These are phyloP conservation scores for Helicoverpa zea DNA, from an alignment of 1,140 invertebrate species.

Conservation along the genomic window DNA sequence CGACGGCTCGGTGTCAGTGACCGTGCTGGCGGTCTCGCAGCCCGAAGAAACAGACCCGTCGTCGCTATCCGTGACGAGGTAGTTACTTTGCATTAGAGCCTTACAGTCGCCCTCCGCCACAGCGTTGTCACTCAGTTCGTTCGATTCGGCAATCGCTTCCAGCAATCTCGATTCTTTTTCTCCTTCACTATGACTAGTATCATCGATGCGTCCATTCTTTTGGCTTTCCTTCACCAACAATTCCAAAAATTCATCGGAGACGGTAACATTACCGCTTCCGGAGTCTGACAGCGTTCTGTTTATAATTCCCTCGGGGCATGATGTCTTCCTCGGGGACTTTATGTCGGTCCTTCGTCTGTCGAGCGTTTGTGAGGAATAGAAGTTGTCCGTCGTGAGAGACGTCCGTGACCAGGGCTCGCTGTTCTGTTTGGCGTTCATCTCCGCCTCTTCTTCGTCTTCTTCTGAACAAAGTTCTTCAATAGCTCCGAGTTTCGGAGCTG, in stretches of 20 bases:
- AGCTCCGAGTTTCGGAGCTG: slow-evolving; percentile 96
- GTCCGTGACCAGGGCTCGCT: slow-evolving; percentile 70
- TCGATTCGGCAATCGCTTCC: slow-evolving; percentile 78
- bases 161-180: slow-evolving; percentile 78
- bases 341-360: slow-evolving; percentile 78
- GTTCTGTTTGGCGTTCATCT: slow-evolving; percentile 74
- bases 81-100: slow-evolving; percentile 80
- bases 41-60: slow-evolving; percentile 92
- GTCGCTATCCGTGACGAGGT: slow-evolving; percentile 88
- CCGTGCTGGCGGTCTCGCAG: slow-evolving; percentile 93
- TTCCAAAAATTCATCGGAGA: slow-evolving; percentile 70
- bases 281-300: slow-evolving; percentile 66
- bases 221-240: slow-evolving; percentile 72
- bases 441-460: slow-evolving; percentile 90
- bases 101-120: slow-evolving; percentile 63
- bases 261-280: slow-evolving; percentile 57
- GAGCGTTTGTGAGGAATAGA: slow-evolving; percentile 66
- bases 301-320: slow-evolving; percentile 80
- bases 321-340: slow-evolving; percentile 78
- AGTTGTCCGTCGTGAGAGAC: slow-evolving; percentile 59
- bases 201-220: slow-evolving; percentile 58
- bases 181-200: slow-evolving; percentile 82
- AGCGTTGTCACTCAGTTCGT: slow-evolving; percentile 66
- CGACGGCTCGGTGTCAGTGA: slow-evolving; percentile 84
- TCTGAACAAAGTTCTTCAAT: slow-evolving; percentile 97